phyloP scores from a whole-genome alignment of 2,797 vertebrate species.

The Enteromius treurensis region DNA sequence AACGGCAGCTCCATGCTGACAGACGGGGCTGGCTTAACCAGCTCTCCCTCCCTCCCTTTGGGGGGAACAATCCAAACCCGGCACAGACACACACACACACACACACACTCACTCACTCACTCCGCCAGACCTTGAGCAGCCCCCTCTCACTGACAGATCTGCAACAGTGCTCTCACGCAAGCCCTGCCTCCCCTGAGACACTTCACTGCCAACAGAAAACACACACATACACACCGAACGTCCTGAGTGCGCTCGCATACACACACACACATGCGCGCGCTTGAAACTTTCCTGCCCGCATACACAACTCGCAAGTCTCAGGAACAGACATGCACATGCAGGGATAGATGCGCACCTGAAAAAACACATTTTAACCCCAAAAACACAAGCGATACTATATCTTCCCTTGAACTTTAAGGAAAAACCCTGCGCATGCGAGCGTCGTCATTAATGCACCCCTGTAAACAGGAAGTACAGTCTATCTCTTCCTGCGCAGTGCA shows the following conservation, averaged over 20 bases:
- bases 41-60: constrained; percentile 24
- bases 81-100: constrained; percentile 31
- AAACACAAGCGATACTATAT: background rate
- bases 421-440: background rate
- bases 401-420: background rate
- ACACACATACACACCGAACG: constrained; percentile 50
- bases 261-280: background rate
- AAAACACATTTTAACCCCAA: constrained; percentile 4
- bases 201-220: constrained; percentile 62
- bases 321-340: constrained; percentile 27
- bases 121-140: constrained; percentile 61
- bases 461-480: constrained; percentile 63
- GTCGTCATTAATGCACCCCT: background rate
- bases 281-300: constrained; percentile 36
- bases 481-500: constrained; percentile 61
- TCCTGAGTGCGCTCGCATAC: constrained; percentile 25
- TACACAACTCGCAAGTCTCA: constrained; percentile 34
- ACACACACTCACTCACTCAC: constrained; percentile 30
- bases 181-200: constrained; percentile 61
- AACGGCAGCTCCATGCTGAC: constrained; percentile 29
- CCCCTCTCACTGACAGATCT: constrained; percentile 62
- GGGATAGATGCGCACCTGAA: background rate
- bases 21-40: constrained; percentile 29
- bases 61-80: constrained; percentile 27
- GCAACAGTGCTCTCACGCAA: constrained; percentile 59